phyloP scores from a whole-genome alignment of 35 echinoderm and acorn worm genomes.

The Lytechinus pictus region DNA sequence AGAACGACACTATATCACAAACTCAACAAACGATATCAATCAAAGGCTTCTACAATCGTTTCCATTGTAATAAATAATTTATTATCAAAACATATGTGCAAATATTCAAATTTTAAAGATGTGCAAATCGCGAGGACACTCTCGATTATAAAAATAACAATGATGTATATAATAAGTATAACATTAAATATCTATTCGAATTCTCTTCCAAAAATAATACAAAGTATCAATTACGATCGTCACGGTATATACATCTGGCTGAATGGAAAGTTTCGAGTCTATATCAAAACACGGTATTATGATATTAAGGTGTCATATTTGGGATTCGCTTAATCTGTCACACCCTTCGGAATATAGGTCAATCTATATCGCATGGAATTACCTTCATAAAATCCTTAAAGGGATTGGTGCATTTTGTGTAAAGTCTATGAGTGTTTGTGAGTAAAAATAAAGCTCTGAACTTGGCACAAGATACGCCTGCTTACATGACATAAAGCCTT shows the following conservation, averaged over 20 bases:
- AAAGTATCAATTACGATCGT: neutral
- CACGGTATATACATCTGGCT: neutral
- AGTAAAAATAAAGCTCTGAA: neutral
- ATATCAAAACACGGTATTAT: neutral
- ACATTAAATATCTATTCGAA: neutral
- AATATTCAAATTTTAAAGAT: neutral
- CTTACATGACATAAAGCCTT: neutral
- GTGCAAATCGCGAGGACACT: neutral
- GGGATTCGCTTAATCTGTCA: neutral
- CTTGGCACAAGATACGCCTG: neutral
- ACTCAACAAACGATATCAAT: neutral
- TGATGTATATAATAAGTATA: neutral
- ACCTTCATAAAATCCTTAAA: neutral
- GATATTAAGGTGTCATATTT: neutral
- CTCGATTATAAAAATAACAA: neutral
- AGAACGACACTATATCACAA: neutral
- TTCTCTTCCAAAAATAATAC: neutral
- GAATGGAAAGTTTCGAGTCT: neutral
- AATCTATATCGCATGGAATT: neutral
- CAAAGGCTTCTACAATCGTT: neutral
- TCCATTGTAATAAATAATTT: neutral
- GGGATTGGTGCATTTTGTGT: neutral
- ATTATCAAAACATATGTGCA: slow-evolving; percentile 14
- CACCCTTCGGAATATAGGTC: neutral
- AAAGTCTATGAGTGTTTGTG: neutral